Conservation (phyloP, 2,113 vertebrate genomes). For the Neotoma lepida region DNA sequence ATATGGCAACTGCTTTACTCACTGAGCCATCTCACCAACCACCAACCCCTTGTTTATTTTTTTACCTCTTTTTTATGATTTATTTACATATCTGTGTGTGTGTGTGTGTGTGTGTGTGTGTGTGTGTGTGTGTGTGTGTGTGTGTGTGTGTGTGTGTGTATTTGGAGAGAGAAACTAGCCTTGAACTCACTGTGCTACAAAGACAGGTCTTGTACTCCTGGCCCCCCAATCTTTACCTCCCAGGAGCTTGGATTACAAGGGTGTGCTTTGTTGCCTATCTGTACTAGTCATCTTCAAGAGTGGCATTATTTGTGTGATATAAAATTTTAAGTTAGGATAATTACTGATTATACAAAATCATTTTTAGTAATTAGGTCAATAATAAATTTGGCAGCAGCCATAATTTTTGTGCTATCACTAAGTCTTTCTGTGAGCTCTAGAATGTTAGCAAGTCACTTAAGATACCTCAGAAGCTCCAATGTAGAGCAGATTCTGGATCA, state of each 20-base stretch:
- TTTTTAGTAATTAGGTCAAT: constrained; percentile 2
- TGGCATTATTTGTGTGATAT: constrained; percentile 13
- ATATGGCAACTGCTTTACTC: neutral
- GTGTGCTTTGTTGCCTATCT: neutral
- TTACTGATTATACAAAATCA: constrained; percentile 3
- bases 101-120: too few relatives aligned
- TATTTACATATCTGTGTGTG: too few relatives aligned
- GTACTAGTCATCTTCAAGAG: neutral
- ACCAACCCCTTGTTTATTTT: neutral
- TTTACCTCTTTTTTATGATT: neutral
- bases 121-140: too few relatives aligned
- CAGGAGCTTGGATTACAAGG: neutral
- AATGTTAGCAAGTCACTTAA: constrained; percentile 45
- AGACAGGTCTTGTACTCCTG: neutral
- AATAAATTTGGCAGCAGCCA: constrained; percentile 29
- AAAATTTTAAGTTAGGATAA: constrained; percentile 28
- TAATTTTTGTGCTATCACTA: constrained; percentile 39
- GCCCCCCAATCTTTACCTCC: neutral
- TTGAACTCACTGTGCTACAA: neutral
- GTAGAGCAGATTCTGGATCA: constrained; percentile 18
- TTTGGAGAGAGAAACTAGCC: neutral
- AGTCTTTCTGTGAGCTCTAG: constrained; percentile 28
- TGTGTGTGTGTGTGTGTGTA: too few relatives aligned
- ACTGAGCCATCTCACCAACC: neutral
- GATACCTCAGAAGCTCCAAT: constrained; percentile 33